Conservation (phyloP, 2,888 invertebrate genomes). For the Philonicus albiceps region DNA sequence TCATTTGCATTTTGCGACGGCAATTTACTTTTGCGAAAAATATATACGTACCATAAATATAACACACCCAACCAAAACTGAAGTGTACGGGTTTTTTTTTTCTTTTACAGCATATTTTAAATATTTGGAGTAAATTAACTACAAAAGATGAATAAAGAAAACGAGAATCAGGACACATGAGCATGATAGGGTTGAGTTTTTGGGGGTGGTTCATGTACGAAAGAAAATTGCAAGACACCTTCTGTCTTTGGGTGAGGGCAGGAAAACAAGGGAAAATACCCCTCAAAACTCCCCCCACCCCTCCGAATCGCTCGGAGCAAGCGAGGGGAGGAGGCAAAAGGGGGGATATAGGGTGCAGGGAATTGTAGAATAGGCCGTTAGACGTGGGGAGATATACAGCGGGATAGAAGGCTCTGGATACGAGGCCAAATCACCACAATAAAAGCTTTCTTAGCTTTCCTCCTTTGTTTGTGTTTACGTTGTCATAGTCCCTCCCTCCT, state of each 20-base stretch:
- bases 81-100: not conserved
- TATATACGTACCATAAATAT: not conserved
- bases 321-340: not conserved
- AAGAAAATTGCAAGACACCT: constrained; percentile 6
- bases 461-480: constrained; percentile 23
- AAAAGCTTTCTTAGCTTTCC: constrained; percentile 33
- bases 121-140: constrained; percentile 21
- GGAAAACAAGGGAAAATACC: not conserved
- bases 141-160: not conserved
- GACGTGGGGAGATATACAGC: not conserved
- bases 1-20: constrained; percentile 32
- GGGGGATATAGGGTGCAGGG: not conserved
- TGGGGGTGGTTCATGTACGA: not conserved
- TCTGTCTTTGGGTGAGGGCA: not conserved
- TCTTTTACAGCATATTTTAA: constrained; percentile 7
- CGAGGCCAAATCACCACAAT: constrained; percentile 32
- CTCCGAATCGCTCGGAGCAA: not conserved
- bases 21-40: not conserved
- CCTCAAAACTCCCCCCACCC: not conserved
- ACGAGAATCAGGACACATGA: constrained; percentile 14
- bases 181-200: not conserved
- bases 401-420: not conserved
- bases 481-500: constrained; percentile 19
- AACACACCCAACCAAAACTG: not conserved
- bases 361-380: not conserved